Percentiles rank a stretch among this genome's conserved stretches.
Conservation (phyloP, 2,888 invertebrate genomes). For the Stenichneumon culpator region DNA sequence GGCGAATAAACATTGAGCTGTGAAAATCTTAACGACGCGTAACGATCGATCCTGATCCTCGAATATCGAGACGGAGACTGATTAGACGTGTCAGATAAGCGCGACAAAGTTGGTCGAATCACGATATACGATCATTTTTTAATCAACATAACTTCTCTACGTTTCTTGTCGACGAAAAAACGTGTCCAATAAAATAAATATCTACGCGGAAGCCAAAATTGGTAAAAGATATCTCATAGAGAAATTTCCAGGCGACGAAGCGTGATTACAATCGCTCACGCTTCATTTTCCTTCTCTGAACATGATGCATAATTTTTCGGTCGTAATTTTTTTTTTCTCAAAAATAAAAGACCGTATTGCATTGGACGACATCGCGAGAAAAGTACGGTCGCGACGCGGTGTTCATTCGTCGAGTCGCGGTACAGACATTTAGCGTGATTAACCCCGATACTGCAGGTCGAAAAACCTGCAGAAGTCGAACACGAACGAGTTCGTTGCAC, state of each 20-base stretch:
- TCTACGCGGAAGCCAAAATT: not conserved
- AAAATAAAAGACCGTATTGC: not conserved
- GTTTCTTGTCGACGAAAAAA: too few relatives aligned
- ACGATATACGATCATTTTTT: too few relatives aligned
- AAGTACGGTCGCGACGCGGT: slow-evolving; percentile 14
- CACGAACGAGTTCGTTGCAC: not conserved
- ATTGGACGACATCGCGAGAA: not conserved
- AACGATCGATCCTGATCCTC: not conserved
- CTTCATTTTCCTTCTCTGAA: not conserved
- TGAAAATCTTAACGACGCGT: not conserved
- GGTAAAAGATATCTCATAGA: not conserved
- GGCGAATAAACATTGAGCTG: not conserved
- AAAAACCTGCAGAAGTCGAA: slow-evolving; percentile 21
- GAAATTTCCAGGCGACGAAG: not conserved
- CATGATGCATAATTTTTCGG: not conserved
- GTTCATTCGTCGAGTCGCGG: slow-evolving; percentile 6
- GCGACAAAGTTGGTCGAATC: too few relatives aligned
- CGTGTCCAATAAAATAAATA: not conserved
- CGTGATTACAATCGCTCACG: too few relatives aligned
- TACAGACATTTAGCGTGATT: slow-evolving; percentile 20
- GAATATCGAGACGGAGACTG: not conserved
- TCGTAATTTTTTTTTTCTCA: not conserved
- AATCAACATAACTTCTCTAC: too few relatives aligned
- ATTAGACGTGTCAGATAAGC: not conserved
- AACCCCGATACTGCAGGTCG: slow-evolving; percentile 25